phyloP scores from a whole-genome alignment of 30 jellyfish, hydroid and myxozoan genomes.

The Rhopilema esculentum region DNA sequence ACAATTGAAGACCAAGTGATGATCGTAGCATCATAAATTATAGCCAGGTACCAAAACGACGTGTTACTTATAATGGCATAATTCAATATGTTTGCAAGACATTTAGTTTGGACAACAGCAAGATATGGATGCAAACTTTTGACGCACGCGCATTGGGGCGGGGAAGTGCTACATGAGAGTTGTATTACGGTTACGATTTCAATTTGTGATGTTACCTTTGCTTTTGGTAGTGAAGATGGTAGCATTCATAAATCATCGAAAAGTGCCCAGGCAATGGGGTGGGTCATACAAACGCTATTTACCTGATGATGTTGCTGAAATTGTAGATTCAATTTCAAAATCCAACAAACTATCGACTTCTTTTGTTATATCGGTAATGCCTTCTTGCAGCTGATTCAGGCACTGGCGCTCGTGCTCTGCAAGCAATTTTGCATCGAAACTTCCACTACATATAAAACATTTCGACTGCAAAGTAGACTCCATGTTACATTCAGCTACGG shows the following conservation, averaged over 20 bases:
- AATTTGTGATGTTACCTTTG: no score
- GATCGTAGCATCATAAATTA: no score
- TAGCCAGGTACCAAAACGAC: no score
- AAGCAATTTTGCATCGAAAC: conserved; percentile 32
- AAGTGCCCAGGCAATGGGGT: not conserved
- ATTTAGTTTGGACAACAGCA: no score
- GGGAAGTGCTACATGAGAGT: no score
- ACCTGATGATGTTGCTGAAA: conserved; percentile 77
- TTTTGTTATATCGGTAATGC: conserved; percentile 27
- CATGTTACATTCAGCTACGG: conserved; percentile 11
- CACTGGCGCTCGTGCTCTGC: conserved; percentile 80
- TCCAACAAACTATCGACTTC: conserved; percentile 60
- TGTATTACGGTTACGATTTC: no score
- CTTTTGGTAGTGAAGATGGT: no score
- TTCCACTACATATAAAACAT: conserved; percentile 68
- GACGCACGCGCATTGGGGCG: no score
- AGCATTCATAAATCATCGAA: not conserved
- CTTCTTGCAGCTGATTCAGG: conserved; percentile 68
- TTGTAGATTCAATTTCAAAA: conserved; percentile 54
- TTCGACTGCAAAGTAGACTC: conserved; percentile 60
- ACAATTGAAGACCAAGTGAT: no score
- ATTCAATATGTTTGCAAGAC: no score
- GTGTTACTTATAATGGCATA: no score
- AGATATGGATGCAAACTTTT: no score
- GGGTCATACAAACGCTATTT: not conserved